These are phyloP conservation scores for Andrena bucephala DNA, from an alignment of 2,888 invertebrate genomes.

Conservation along the genomic window DNA sequence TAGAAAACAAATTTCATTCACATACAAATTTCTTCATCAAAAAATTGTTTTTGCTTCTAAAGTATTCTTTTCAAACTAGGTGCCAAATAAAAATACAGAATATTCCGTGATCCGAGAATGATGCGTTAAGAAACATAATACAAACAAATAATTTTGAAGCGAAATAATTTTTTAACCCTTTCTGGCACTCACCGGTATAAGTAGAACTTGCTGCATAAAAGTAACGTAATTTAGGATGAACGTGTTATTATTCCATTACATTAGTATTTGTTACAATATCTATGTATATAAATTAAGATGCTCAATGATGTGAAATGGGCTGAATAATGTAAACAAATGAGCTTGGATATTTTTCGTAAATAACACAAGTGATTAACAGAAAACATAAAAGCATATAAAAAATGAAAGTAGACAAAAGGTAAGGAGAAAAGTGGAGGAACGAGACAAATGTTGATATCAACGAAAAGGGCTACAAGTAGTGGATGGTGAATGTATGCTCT, in stretches of 20 bases:
- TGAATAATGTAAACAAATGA: neutral
- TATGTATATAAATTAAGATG: neutral
- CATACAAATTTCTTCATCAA: too few species aligned
- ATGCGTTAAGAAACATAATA: too few species aligned
- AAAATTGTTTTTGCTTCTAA: too few species aligned
- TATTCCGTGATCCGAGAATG: too few species aligned
- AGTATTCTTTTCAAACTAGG: too few species aligned
- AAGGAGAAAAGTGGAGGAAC: conserved; percentile 1
- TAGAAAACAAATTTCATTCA: too few species aligned
- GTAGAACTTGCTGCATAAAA: neutral
- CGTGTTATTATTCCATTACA: conserved; percentile 3
- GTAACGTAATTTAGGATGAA: neutral
- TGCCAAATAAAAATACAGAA: too few species aligned
- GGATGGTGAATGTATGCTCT: neutral
- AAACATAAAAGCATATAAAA: neutral
- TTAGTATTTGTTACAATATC: conserved; percentile 1
- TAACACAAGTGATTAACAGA: neutral
- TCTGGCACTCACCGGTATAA: neutral
- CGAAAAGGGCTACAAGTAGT: neutral
- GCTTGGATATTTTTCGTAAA: neutral
- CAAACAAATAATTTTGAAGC: too few species aligned
- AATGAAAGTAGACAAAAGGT: conserved; percentile 22
- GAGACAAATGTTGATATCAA: conserved; percentile 7
- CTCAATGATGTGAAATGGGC: neutral
- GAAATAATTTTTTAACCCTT: too few species aligned